Evolutionary conservation across 2,888 invertebrate genomes (phyloP).

Genomic region (Allygus modestus): DNA sequence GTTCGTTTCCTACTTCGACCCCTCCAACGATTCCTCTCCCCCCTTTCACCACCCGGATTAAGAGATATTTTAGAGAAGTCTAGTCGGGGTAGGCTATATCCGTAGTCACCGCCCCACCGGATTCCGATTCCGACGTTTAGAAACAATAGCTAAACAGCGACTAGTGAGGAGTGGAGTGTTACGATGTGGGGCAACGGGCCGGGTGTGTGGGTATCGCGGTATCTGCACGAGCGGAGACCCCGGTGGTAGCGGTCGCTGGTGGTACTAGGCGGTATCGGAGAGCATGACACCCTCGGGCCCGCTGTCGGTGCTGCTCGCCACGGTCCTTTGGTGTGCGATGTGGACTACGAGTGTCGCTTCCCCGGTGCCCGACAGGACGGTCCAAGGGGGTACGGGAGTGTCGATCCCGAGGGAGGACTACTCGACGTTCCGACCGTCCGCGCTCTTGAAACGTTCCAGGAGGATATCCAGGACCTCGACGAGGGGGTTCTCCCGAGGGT

Average conservation of each 20-base stretch:
- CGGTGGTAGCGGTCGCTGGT: constrained; percentile 18
- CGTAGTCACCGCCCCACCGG: neutral
- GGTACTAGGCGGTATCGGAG: no score
- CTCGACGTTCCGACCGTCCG: constrained; percentile 40
- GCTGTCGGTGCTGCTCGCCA: constrained; percentile 26
- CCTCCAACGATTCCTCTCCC: constrained; percentile 55
- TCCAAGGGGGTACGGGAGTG: constrained; percentile 47
- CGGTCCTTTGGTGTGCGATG: constrained; percentile 49
- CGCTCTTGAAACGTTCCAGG: constrained; percentile 55
- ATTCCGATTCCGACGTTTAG: neutral
- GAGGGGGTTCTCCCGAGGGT: constrained; percentile 55
- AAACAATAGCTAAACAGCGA: constrained; percentile 17
- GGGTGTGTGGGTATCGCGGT: constrained; percentile 45
- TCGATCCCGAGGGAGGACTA: neutral
- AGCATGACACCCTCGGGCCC: constrained; percentile 3
- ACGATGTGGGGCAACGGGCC: constrained; percentile 37
- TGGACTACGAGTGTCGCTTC: constrained; percentile 58
- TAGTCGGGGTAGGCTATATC: constrained; percentile 30
- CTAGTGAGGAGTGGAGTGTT: neutral
- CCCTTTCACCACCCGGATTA: constrained; percentile 62
- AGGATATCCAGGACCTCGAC: constrained; percentile 59
- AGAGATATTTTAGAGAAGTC: constrained; percentile 49
- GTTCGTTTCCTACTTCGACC: constrained; percentile 51
- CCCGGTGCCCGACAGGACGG: constrained; percentile 33
- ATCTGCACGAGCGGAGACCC: constrained; percentile 29